Evolutionary conservation across 1,140 invertebrate species (phyloP), one percentile per base, ranked within the genome.

Genomic region (Battus philenor): DNA sequence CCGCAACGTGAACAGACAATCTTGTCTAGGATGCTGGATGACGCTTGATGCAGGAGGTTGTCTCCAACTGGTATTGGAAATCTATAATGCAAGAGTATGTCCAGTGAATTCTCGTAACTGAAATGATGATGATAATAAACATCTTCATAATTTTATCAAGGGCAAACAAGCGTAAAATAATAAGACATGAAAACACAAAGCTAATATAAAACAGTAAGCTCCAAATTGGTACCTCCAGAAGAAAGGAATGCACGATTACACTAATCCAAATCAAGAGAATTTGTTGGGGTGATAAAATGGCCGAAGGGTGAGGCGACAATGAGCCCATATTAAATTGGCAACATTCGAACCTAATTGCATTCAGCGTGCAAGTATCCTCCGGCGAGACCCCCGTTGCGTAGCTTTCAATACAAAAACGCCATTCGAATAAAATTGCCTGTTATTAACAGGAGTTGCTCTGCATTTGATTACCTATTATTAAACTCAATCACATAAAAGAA

Each of bases 331-430:
- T 48, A 71, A 76, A 75, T 77, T 75, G 73, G 70, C 61, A 74
- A 63, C 68, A 68, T 68, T 74, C 53, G 51, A 13, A 27, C 46
- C 55, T 76, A 76, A 79, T 80, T 75, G 69, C 69, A 68, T 71
- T 76, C 71, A 60, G 7, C 59, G 66, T 64, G 68, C 61, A 67
- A 72, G 49, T 55, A 65, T 46, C 50, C 56, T 49, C 26, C 17
- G 32, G 46, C 50, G 31, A 3, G 18, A 29, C 12, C 22, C 29
- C 46, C 36, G 50, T 46, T 51, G 30, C 33, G 32, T 26, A 27
- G 17, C 33, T 36, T 16, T 26, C 20, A n/a, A 26, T 39, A 12
- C 22, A 8, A n/a, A 26, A 24, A 13, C 36, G 36, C 11, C 10
- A 11, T 27, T 15, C 20, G 13, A n/a, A 39, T 39, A 12, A 39